Conservation (phyloP, 2,797 vertebrate genomes). For the Crocodylus rhombifer region DNA sequence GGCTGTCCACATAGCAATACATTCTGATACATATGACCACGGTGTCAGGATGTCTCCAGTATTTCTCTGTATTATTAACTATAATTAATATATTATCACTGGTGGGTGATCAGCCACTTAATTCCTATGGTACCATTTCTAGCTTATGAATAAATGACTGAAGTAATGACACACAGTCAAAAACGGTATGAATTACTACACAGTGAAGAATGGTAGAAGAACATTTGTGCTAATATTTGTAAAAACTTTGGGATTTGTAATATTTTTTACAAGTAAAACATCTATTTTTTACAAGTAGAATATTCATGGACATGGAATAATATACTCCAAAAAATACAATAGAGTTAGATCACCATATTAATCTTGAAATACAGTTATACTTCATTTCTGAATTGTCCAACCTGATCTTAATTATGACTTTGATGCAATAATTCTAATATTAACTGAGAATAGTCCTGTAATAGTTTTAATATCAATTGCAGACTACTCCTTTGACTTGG, state of each 20-base stretch:
- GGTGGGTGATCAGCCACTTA: accelerated
- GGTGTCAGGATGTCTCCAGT: background rate
- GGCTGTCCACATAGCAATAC: background rate
- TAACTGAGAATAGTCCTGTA: background rate
- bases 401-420: background rate
- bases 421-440: background rate
- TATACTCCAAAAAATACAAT: background rate
- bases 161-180: background rate
- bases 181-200: background rate
- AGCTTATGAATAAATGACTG: background rate
- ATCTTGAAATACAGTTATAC: background rate
- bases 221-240: background rate
- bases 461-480: background rate
- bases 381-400: background rate
- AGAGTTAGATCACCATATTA: background rate
- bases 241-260: background rate
- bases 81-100: background rate
- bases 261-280: background rate
- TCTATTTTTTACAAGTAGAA: background rate
- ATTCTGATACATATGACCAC: background rate
- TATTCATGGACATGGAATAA: background rate
- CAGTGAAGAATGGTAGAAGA: background rate
- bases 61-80: background rate
- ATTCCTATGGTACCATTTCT: background rate
- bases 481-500: background rate